Evolutionary conservation across 2,888 invertebrate species (phyloP).

Genomic region (Mamestra brassicae): DNA sequence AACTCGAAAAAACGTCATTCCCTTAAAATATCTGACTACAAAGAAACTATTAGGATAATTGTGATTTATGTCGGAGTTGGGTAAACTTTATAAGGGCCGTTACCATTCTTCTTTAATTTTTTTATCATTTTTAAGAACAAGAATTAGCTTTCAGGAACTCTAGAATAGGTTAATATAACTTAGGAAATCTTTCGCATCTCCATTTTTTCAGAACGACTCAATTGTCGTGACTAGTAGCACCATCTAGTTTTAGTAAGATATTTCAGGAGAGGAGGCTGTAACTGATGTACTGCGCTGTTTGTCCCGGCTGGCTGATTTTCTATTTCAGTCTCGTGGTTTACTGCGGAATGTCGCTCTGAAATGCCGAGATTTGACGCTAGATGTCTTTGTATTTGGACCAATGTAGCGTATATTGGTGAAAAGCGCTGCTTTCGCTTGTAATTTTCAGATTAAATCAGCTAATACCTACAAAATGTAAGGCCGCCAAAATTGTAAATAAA

Average conservation of each 20-base stretch:
- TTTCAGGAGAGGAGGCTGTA: slow-evolving; percentile 3
- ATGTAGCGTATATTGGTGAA: background rate
- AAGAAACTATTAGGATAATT: no score
- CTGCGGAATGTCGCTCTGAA: background rate
- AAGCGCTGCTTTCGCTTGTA: background rate
- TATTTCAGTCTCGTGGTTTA: background rate
- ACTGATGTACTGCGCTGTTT: background rate
- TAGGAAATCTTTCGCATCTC: background rate
- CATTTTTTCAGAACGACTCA: background rate
- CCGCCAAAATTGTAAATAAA: no score
- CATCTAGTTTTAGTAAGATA: slow-evolving; percentile 39
- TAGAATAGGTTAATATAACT: background rate
- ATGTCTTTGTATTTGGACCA: slow-evolving; percentile 35
- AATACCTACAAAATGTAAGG: no score
- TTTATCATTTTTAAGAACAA: background rate
- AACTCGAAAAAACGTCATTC: no score
- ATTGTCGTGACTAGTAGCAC: slow-evolving; percentile 37
- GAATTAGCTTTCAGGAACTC: background rate
- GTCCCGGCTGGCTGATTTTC: background rate
- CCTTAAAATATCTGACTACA: no score
- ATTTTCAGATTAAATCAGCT: background rate
- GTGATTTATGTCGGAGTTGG: no score
- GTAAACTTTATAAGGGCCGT: no score
- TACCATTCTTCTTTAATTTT: background rate
- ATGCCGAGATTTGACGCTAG: slow-evolving; percentile 26